Evolutionary conservation across 2,113 vertebrate species (phyloP).

Genomic region (Brachyhypopomus gauderio): DNA sequence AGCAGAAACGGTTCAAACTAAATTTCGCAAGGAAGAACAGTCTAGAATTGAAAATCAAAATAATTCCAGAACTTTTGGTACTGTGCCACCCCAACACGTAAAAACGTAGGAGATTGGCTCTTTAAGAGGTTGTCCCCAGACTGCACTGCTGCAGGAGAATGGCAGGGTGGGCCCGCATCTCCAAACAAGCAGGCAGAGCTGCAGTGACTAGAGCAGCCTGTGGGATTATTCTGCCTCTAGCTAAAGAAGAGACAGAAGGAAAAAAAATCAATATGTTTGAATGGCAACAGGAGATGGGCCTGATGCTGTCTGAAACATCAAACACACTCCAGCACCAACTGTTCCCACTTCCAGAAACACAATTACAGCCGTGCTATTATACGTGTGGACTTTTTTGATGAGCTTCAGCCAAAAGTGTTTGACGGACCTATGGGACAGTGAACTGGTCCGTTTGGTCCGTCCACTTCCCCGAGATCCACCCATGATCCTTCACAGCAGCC

Average conservation of each 20-base stretch:
- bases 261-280: slow-evolving; percentile 22
- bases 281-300: slow-evolving; percentile 21
- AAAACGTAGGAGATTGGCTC: not conserved
- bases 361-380: not conserved
- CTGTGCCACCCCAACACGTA: not conserved
- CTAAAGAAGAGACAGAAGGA: not conserved
- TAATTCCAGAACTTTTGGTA: too few relatives aligned
- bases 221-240: slow-evolving; percentile 28
- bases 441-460: not conserved
- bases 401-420: not conserved
- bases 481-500: not conserved
- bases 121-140: not conserved
- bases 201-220: slow-evolving; percentile 30
- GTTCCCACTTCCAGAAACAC: not conserved
- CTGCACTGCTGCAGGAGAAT: slow-evolving; percentile 7
- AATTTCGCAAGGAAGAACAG: too few relatives aligned
- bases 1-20: too few relatives aligned
- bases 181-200: slow-evolving; percentile 1
- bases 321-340: not conserved
- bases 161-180: slow-evolving; percentile 1
- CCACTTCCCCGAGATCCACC: not conserved
- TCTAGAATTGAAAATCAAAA: too few relatives aligned
- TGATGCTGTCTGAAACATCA: slow-evolving; percentile 4
- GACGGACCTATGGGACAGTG: not conserved
- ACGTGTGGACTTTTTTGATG: not conserved